These are phyloP conservation scores for Littorina saxatilis DNA, from an alignment of 1,140 invertebrate genomes.

Conservation along the genomic window DNA sequence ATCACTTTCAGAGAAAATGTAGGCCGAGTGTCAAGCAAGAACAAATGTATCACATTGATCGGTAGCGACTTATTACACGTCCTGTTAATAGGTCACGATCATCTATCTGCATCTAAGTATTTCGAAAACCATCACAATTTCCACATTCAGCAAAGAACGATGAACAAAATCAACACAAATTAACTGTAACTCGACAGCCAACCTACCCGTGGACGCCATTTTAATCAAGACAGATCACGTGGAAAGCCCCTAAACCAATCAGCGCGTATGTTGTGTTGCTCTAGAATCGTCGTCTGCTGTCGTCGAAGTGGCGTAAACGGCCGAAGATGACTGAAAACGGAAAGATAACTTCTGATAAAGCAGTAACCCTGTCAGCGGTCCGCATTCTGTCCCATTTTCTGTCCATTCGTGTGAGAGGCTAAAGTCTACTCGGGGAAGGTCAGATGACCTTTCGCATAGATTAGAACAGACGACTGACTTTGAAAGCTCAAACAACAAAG, in stretches of 20 bases:
- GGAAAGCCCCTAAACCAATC: background rate
- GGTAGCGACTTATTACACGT: background rate
- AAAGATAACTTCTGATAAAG: background rate
- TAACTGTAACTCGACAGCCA: background rate
- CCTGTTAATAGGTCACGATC: background rate
- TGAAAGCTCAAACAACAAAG: background rate
- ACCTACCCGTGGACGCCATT: conserved; percentile 9
- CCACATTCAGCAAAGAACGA: background rate
- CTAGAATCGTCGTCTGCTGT: background rate
- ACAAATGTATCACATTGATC: background rate
- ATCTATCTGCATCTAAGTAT: background rate
- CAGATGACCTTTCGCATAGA: no score
- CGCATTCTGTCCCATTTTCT: no score
- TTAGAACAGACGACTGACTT: background rate
- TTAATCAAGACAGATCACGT: background rate
- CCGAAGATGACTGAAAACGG: background rate
- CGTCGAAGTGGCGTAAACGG: background rate
- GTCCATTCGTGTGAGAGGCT: background rate
- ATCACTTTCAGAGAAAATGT: no score
- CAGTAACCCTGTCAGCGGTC: background rate
- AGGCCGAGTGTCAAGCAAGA: no score
- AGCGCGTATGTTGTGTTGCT: background rate
- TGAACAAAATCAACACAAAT: background rate
- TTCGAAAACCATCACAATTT: background rate
- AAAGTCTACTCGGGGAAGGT: background rate